These are phyloP conservation scores for Monodelphis domestica DNA, from an alignment of 2,797 vertebrate species.

Conservation along the genomic window DNA sequence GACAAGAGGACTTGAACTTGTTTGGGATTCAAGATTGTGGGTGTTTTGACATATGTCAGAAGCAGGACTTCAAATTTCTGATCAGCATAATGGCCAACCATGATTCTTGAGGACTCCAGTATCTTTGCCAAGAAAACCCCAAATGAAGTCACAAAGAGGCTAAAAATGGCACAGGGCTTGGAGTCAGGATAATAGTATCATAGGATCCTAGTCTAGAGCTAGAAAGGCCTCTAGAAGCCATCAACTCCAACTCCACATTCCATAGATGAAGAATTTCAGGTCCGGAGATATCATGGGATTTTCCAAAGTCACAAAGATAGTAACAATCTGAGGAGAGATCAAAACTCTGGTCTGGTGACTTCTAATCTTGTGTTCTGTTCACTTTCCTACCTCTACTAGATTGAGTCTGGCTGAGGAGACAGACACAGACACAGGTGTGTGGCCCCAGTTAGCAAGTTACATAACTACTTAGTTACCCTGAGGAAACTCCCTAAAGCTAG, in stretches of 20 bases:
- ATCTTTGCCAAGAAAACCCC: no score
- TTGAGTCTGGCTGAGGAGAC: neutral
- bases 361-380: neutral
- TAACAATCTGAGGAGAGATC: neutral
- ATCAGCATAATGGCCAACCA: no score
- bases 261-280: neutral
- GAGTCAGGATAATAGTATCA: neutral
- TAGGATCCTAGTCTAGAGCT: neutral
- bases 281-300: neutral
- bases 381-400: neutral
- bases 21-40: no score
- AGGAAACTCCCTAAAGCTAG: no score
- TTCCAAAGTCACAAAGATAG: neutral
- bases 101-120: no score
- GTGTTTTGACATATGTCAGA: no score
- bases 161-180: no score
- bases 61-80: no score
- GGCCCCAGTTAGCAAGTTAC: neutral
- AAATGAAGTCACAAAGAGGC: no score
- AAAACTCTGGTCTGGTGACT: neutral
- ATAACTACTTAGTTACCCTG: neutral
- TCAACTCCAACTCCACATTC: neutral
- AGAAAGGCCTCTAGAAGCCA: neutral
- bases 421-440: no score
- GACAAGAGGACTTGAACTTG: no score